Conservation (phyloP, 1,140 invertebrate species). For the Brachionus plicatilis region DNA sequence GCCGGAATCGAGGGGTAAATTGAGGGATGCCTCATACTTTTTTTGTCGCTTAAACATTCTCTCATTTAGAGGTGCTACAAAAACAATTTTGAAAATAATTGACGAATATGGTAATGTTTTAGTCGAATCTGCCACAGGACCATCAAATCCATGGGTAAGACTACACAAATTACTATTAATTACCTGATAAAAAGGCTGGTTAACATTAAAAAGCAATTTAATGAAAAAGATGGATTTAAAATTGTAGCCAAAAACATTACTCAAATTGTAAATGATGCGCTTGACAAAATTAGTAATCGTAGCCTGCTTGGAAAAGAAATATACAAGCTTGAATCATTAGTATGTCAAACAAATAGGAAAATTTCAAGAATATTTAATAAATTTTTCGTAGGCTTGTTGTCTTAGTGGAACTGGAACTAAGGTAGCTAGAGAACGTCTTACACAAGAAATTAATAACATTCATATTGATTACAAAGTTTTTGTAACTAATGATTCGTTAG, state of each 20-base stretch:
- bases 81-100: neutral
- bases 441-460: neutral
- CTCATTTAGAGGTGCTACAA: neutral
- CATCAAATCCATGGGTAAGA: constrained; percentile 25
- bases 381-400: constrained; percentile 2
- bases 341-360: neutral
- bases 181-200: no score
- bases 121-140: neutral
- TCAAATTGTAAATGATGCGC: neutral
- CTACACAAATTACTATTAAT: no score
- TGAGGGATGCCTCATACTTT: neutral
- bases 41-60: neutral
- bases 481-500: constrained; percentile 23
- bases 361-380: neutral
- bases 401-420: constrained; percentile 28
- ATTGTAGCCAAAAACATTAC: neutral
- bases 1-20: neutral
- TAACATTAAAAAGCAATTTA: neutral
- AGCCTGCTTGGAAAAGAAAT: neutral
- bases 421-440: neutral
- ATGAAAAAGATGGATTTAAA: neutral
- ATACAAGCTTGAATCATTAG: neutral
- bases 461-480: constrained; percentile 3
- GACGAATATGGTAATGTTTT: constrained; percentile 6
- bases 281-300: neutral